Base-by-base conservation (phyloP, 2,113 vertebrate genomes). In the Glaucomys volans region DNA sequence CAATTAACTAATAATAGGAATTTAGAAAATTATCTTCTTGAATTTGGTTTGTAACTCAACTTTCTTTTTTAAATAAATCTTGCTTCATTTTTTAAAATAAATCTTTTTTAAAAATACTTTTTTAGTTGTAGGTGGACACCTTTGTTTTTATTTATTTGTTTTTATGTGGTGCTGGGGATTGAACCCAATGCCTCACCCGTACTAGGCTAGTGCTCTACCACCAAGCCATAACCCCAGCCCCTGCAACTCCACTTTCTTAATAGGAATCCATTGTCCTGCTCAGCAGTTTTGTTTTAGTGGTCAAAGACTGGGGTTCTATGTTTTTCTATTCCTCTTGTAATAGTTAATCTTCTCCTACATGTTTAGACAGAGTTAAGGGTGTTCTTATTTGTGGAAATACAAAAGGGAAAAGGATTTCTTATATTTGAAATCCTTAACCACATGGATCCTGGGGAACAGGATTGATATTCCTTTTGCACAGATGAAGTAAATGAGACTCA, bases 11-110 rank as follows among this genome's bases (percentile, higher is more conserved):
- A 13, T 59, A 52, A 30, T 50, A 69, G 32, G 18, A 85, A 75
- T 72, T 91, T 79, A 50, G 52, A 92, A 96, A 94, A 72, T 76
- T 47, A 24, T 86, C 59, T 59, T 81, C 75, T 87, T 76, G 57
- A 57, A 50, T 47, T 86, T 87, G 75, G 1, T 86, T 94, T 95
- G 94, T 12, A 52, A 52, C 52, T 52, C 12, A n/a, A n/a, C 52
- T 14, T 47, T 47, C 9, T 47, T 47, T 47, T 47, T 47, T 47
- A 47, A 47, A 1, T 47, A 47, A 47, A 47, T 47, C 44, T 47
- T 47, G 44, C 44, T 47, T 47, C 44, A 47, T 47, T 47, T 47
- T 47, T 47, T 47, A 47, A 47, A 47, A 47, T 47, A 0, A 47
- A 47, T 47, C 44, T 47, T 47, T 47, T 47, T 47, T 47, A 47